These are phyloP conservation scores for Polymixis flavicincta DNA, from an alignment of 2,888 invertebrate genomes.

Conservation along the genomic window DNA sequence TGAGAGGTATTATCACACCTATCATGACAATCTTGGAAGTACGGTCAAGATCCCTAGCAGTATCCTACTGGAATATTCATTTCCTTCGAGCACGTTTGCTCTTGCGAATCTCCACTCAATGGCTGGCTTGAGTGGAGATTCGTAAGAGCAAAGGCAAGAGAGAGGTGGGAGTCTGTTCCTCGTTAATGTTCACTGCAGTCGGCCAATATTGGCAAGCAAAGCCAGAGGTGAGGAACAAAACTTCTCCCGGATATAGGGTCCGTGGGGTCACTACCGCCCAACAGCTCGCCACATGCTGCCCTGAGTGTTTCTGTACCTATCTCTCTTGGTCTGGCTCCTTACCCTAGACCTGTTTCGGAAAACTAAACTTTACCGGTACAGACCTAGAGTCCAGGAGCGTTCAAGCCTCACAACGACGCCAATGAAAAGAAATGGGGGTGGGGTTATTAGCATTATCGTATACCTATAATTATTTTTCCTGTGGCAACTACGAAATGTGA, in stretches of 20 bases:
- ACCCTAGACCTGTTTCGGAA: no score
- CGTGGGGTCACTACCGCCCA: background rate
- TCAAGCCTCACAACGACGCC: no score
- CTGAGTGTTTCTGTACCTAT: background rate
- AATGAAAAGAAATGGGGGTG: no score
- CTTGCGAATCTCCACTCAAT: background rate
- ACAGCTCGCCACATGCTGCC: background rate
- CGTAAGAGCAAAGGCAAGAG: background rate
- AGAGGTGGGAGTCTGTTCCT: background rate
- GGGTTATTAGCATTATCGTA: background rate
- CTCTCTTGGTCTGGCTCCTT: background rate
- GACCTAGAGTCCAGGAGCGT: no score
- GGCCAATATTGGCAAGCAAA: background rate
- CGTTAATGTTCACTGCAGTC: background rate
- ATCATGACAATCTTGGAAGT: background rate
- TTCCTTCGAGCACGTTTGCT: background rate
- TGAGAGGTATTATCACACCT: background rate
- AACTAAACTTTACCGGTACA: no score
- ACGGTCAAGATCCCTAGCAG: background rate
- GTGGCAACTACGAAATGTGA: background rate
- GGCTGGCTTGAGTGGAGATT: no score
- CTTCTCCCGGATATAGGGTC: background rate
- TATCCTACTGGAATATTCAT: background rate
- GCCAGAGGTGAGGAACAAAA: background rate
- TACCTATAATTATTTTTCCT: background rate